phyloP scores from a whole-genome alignment of 2,888 invertebrate species.

The Scelioninae gen. 1 region DNA sequence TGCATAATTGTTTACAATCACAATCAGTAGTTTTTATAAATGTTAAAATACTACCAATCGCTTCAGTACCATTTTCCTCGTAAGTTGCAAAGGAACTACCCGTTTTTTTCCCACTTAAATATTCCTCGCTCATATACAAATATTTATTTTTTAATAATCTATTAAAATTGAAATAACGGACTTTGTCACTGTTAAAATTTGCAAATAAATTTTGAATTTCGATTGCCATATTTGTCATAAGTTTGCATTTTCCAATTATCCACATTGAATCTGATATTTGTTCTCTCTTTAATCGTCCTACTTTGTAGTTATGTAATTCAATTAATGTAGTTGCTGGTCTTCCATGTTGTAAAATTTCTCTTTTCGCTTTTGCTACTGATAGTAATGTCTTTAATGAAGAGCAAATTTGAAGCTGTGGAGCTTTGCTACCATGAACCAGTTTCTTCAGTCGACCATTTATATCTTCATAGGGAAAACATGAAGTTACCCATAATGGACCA shows the following conservation, averaged over 20 bases:
- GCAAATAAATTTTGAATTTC: constrained; percentile 18
- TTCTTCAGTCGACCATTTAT: not conserved
- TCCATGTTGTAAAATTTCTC: not conserved
- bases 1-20: constrained; percentile 2
- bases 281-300: constrained; percentile 35
- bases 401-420: not conserved
- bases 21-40: constrained; percentile 2
- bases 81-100: constrained; percentile 1
- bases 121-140: constrained; percentile 40
- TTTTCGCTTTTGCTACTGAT: not conserved
- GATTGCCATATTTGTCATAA: not conserved
- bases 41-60: not conserved
- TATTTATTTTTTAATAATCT: constrained; percentile 53
- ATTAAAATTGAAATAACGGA: constrained; percentile 19
- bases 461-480: not conserved
- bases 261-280: constrained; percentile 24
- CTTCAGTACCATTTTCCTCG: not conserved
- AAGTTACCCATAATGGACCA: no score
- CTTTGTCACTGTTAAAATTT: not conserved
- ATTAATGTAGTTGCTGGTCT: not conserved
- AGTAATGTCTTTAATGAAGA: not conserved
- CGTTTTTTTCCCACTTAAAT: not conserved
- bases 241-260: constrained; percentile 41
- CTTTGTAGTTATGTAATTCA: constrained; percentile 23
- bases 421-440: not conserved